phyloP scores from a whole-genome alignment of 2,797 vertebrate species.

The Podarcis siculus region DNA sequence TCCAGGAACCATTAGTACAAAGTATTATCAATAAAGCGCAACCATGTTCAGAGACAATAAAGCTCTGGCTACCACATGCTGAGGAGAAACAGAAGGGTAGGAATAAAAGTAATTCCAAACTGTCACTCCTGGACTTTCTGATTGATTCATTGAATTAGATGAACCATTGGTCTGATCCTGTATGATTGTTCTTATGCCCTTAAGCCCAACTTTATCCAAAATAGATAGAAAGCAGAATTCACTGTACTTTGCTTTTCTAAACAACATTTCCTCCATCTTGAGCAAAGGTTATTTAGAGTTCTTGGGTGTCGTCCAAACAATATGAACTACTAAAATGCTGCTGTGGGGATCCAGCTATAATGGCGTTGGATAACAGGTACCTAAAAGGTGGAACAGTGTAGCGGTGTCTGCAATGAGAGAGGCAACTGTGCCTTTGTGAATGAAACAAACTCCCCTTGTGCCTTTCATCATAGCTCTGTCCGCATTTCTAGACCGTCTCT shows the following conservation, averaged over 20 bases:
- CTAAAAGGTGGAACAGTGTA: not conserved
- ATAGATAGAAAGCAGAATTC: not conserved
- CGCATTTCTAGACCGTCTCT: slow-evolving; percentile 33
- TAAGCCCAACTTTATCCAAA: not conserved
- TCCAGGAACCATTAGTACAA: not conserved
- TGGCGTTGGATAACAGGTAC: not conserved
- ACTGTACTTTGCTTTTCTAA: not conserved
- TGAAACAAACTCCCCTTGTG: not conserved
- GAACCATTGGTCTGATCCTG: not conserved
- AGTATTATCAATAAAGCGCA: not conserved
- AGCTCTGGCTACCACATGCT: not conserved
- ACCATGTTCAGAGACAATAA: not conserved
- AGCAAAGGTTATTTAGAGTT: not conserved
- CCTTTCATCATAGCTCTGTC: not conserved
- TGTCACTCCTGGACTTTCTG: too few relatives aligned
- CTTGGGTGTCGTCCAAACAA: not conserved
- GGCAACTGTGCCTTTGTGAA: not conserved
- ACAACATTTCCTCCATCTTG: not conserved
- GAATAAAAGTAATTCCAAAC: not conserved
- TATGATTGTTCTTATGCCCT: not conserved
- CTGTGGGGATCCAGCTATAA: not conserved
- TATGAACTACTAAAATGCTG: not conserved
- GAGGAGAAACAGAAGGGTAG: not conserved
- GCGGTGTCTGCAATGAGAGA: not conserved
- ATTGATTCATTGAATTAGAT: not conserved